Percentiles rank a stretch among this genome's conserved stretches.
These are phyloP conservation scores for Sparus aurata DNA, from an alignment of 2,797 vertebrate species.

Conservation along the genomic window DNA sequence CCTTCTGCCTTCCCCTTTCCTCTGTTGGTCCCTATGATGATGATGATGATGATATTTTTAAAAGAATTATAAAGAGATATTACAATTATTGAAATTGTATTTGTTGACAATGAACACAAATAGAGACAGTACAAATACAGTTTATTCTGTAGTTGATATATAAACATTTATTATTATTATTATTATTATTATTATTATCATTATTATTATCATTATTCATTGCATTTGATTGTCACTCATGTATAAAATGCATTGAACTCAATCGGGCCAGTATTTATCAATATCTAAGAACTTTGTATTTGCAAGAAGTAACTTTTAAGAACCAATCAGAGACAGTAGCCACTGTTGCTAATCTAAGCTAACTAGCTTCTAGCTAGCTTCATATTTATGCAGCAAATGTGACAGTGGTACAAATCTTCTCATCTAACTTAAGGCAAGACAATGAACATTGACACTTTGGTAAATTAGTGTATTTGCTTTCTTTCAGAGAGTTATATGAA, in stretches of 20 bases:
- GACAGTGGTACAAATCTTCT: too few relatives aligned
- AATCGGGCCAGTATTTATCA: conserved; percentile 57
- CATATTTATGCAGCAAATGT: too few relatives aligned
- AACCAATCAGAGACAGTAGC: too few relatives aligned
- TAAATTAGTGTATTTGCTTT: too few relatives aligned
- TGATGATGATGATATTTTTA: conserved; percentile 72
- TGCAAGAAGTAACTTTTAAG: neutral
- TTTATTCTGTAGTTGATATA: conserved; percentile 53
- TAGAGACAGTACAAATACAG: conserved; percentile 54
- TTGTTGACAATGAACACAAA: conserved; percentile 58
- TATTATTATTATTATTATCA: conserved; percentile 53
- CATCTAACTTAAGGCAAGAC: too few relatives aligned
- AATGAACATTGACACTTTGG: too few relatives aligned
- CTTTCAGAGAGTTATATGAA: neutral
- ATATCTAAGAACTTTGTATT: neutral
- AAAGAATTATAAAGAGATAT: conserved; percentile 70
- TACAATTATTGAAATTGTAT: conserved; percentile 31
- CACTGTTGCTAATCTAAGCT: too few relatives aligned
- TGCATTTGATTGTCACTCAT: conserved; percentile 47
- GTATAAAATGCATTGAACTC: conserved; percentile 44
- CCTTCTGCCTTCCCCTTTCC: conserved; percentile 38
- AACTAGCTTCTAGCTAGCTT: too few relatives aligned
- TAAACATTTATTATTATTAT: conserved; percentile 36
- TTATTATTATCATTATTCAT: conserved; percentile 9
- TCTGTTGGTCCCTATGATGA: conserved; percentile 57